phyloP scores from a whole-genome alignment of 2,888 invertebrate genomes.

The Epiblema foenella region DNA sequence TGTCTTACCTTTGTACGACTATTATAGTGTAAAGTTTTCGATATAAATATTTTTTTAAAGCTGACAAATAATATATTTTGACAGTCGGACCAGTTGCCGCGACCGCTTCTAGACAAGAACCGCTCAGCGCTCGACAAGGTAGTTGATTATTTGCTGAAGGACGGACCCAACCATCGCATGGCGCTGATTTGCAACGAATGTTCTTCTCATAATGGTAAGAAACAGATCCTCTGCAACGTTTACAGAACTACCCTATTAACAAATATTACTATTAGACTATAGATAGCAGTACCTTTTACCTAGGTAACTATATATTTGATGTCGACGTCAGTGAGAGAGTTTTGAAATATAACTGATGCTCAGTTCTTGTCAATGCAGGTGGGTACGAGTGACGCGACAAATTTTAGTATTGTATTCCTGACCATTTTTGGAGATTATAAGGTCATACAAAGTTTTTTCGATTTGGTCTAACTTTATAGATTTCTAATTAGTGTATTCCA shows the following conservation, averaged over 20 bases:
- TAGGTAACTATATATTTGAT: no score
- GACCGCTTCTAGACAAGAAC: slow-evolving; percentile 90
- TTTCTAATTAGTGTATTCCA: no score
- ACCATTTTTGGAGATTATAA: no score
- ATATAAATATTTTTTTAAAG: neutral
- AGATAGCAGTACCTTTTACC: no score
- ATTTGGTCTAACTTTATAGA: no score
- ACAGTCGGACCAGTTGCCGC: slow-evolving; percentile 86
- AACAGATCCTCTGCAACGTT: neutral
- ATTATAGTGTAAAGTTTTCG: neutral
- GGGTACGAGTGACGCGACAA: no score
- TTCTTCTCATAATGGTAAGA: slow-evolving; percentile 94
- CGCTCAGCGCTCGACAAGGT: slow-evolving; percentile 94
- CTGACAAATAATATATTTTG: slow-evolving; percentile 28
- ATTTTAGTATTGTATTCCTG: no score
- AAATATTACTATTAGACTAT: no score
- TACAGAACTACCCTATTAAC: neutral
- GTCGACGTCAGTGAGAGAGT: no score
- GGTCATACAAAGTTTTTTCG: no score
- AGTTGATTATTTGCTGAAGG: slow-evolving; percentile 97
- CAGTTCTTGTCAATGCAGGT: no score
- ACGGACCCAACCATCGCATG: slow-evolving; percentile 97
- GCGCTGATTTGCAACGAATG: slow-evolving; percentile 97
- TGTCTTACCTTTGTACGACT: neutral
- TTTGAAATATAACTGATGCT: no score